These are phyloP conservation scores for Listronotus bonariensis DNA, from an alignment of 1,140 invertebrate species.

Conservation along the genomic window DNA sequence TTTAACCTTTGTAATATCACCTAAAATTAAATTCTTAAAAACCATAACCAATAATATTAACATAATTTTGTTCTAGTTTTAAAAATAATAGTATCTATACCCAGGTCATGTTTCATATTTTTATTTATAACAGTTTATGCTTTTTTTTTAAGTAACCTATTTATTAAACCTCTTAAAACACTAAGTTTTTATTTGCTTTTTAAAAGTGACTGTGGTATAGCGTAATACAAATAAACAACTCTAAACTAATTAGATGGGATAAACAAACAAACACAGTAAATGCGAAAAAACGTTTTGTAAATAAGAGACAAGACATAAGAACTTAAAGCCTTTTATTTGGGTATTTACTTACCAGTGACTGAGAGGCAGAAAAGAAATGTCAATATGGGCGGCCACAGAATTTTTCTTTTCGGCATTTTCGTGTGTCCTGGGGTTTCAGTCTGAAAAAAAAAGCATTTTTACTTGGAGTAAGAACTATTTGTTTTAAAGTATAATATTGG, in stretches of 20 bases:
- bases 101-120: too few species aligned
- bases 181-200: too few species aligned
- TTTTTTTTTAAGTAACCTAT: too few species aligned
- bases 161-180: too few species aligned
- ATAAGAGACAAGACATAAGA: slow-evolving; percentile 3
- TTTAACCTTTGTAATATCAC: too few species aligned
- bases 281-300: neutral
- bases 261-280: neutral
- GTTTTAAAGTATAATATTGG: too few species aligned
- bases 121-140: too few species aligned
- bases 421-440: neutral
- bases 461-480: neutral
- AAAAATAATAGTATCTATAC: too few species aligned
- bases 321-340: slow-evolving; percentile 11
- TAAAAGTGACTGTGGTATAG: neutral
- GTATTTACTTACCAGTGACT: slow-evolving; percentile 34
- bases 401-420: slow-evolving; percentile 31
- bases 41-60: too few species aligned
- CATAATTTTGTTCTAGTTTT: too few species aligned
- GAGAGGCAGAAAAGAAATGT: slow-evolving; percentile 30
- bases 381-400: slow-evolving; percentile 34
- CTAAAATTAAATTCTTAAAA: too few species aligned
- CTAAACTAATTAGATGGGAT: neutral
- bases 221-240: neutral
- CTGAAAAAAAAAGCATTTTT: slow-evolving; percentile 5